phyloP scores from a whole-genome alignment of 2,113 vertebrate genomes.

The Tragelaphus imberbis region DNA sequence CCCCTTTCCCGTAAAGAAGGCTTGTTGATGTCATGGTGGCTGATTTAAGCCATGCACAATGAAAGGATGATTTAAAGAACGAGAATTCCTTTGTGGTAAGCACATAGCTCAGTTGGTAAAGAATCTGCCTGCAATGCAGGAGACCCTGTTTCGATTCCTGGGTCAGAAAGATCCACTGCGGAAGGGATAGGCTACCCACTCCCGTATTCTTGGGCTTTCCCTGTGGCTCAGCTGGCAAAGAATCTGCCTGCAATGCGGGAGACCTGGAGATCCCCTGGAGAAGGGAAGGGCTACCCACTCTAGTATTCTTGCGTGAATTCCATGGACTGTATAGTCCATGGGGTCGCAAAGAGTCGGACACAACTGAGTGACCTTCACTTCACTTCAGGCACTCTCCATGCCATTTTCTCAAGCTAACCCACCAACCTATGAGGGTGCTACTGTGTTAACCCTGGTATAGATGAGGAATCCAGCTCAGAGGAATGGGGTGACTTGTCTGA shows the following conservation, averaged over 20 bases:
- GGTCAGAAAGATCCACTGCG: not conserved
- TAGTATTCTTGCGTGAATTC: not conserved
- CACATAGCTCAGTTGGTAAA: not conserved
- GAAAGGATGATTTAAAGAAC: not conserved
- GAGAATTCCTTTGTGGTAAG: not conserved
- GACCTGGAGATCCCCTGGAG: not conserved
- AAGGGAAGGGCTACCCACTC: not conserved
- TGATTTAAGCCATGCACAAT: not conserved
- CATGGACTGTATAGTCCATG: not conserved
- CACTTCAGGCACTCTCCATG: not conserved
- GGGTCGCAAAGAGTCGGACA: fast-evolving
- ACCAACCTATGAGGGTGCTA: not conserved
- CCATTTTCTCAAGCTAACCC: not conserved
- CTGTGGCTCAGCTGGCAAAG: not conserved
- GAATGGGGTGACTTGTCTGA: not conserved
- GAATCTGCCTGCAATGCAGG: not conserved
- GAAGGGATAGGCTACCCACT: not conserved
- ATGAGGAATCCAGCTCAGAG: not conserved
- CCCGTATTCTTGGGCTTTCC: not conserved
- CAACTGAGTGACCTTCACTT: not conserved
- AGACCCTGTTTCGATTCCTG: not conserved
- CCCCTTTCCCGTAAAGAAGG: fast-evolving
- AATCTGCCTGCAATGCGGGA: fast-evolving
- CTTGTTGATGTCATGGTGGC: not conserved
- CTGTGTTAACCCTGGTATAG: not conserved